phyloP scores from a whole-genome alignment of 2,797 vertebrate species.

The Enteromius viviparus region DNA sequence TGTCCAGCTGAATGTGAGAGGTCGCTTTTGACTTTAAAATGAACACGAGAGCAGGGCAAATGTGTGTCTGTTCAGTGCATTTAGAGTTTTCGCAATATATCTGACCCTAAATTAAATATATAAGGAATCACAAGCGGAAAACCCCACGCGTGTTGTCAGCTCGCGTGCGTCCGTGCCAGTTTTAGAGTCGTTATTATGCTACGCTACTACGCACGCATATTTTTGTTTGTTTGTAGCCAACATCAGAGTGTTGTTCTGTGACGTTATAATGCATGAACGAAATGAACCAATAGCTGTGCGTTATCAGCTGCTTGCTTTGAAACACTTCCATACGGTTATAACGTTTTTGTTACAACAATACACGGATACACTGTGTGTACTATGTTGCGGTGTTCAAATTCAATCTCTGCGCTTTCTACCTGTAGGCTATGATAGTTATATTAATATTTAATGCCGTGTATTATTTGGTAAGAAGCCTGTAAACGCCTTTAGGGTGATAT shows the following conservation, averaged over 20 bases:
- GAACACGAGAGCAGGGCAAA: neutral
- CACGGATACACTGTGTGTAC: neutral
- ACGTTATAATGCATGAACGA: neutral
- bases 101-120: neutral
- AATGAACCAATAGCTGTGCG: constrained; percentile 12
- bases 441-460: neutral
- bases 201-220: neutral
- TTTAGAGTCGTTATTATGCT: neutral
- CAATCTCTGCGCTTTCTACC: no score
- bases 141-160: neutral
- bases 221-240: neutral
- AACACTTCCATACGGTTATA: neutral
- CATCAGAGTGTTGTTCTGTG: neutral
- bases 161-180: neutral
- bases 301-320: neutral
- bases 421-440: neutral
- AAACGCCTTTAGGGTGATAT: neutral
- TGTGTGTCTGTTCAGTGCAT: neutral
- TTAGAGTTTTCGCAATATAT: neutral
- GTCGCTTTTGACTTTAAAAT: constrained; percentile 20
- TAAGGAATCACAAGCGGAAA: neutral
- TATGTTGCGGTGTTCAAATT: neutral
- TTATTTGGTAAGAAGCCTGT: neutral
- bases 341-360: neutral
- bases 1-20: constrained; percentile 61